Conservation (phyloP, 2,797 vertebrate genomes). For the Nothura maculosa region DNA sequence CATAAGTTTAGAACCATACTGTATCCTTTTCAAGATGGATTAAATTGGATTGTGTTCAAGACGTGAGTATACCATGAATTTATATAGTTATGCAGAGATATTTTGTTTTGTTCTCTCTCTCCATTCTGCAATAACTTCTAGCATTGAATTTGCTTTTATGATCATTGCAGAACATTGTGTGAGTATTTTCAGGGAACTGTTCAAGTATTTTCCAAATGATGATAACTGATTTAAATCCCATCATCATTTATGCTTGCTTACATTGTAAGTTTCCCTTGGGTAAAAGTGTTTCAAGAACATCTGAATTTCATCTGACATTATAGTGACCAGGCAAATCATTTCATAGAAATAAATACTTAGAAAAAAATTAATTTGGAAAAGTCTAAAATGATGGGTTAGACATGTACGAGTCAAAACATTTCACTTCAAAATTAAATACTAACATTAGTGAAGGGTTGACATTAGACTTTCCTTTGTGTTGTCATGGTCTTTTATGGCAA, state of each 20-base stretch:
- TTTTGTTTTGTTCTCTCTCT: not conserved
- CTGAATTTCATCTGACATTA: not conserved
- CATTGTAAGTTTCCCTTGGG: not conserved
- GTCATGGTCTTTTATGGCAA: not conserved
- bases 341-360: not conserved
- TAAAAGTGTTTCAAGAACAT: not conserved
- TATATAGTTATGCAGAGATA: not conserved
- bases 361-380: not conserved
- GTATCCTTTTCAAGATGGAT: not conserved
- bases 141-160: constrained; percentile 20
- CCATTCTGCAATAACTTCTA: not conserved
- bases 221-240: constrained; percentile 32
- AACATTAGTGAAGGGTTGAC: not conserved
- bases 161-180: not conserved
- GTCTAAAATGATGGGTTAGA: not conserved
- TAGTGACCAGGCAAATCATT: not conserved
- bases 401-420: not conserved
- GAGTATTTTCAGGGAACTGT: not conserved
- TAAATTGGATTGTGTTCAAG: not conserved
- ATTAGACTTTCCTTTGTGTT: not conserved
- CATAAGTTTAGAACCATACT: not conserved
- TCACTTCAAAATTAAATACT: not conserved
- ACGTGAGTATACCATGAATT: not conserved
- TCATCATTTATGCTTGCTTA: not conserved
- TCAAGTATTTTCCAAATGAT: constrained; percentile 8